Evolutionary conservation across 2,113 vertebrate species (phyloP).

Genomic region (Sorex araneus): DNA sequence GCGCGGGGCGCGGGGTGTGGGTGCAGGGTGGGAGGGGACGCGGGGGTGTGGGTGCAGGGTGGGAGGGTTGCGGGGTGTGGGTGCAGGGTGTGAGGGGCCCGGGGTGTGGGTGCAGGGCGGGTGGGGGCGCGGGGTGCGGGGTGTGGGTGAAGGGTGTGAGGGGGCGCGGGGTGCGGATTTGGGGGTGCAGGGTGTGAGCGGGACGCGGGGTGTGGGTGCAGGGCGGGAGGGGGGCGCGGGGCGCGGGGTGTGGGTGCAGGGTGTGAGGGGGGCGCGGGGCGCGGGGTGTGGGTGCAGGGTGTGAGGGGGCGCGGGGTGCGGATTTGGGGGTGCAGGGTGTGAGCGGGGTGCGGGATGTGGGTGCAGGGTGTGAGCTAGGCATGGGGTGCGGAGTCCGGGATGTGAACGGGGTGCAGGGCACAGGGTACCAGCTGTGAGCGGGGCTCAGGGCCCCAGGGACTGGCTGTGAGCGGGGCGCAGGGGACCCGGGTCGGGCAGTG

Average conservation of each 20-base stretch:
- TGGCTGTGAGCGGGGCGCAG: too few species aligned
- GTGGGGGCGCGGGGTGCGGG: neutral
- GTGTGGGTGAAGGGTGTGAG: neutral
- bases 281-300: slow-evolving; percentile 57
- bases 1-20: too few species aligned
- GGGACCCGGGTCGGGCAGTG: too few species aligned
- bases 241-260: slow-evolving; percentile 61
- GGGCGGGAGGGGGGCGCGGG: too few species aligned
- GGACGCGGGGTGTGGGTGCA: neutral
- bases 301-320: neutral
- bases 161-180: too few species aligned
- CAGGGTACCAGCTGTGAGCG: too few species aligned
- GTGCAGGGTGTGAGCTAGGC: neutral
- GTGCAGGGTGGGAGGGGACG: too few species aligned
- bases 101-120: neutral
- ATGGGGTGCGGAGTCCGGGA: too few species aligned
- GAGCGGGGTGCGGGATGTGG: neutral
- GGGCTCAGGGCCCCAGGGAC: too few species aligned
- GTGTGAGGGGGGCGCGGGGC: accelerated
- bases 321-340: neutral
- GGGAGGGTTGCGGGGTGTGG: too few species aligned
- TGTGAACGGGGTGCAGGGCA: too few species aligned
- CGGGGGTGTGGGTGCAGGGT: neutral
- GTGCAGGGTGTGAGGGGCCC: too few species aligned
- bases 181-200: neutral